Conservation (phyloP, 1,140 invertebrate genomes). For the Eurosta solidaginis region DNA sequence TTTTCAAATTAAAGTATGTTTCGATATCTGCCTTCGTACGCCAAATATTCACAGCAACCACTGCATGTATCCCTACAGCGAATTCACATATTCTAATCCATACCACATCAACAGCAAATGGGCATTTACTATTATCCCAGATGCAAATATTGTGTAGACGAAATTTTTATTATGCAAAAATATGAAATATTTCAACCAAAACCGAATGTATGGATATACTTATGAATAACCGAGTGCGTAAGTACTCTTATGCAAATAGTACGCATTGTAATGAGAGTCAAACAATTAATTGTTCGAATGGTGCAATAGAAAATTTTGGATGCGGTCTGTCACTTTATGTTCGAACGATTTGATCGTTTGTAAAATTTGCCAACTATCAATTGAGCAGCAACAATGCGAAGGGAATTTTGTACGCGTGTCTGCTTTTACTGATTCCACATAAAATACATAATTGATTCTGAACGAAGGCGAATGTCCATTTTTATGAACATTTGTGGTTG, state of each 20-base stretch:
- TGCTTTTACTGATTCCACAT: neutral
- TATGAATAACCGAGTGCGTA: neutral
- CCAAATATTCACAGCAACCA: neutral
- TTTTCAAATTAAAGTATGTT: no score
- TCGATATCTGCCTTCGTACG: no score
- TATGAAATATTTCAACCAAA: slow-evolving; percentile 3
- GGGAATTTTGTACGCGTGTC: slow-evolving; percentile 4
- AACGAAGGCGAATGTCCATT: neutral
- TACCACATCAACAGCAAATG: neutral
- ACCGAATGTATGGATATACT: neutral
- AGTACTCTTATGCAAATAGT: slow-evolving; percentile 2
- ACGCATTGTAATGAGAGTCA: neutral
- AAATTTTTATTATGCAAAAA: slow-evolving; percentile 28
- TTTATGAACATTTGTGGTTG: neutral
- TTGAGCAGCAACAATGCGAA: neutral
- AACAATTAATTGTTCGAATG: slow-evolving; percentile 4
- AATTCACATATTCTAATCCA: slow-evolving; percentile 18
- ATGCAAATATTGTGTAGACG: neutral
- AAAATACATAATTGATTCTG: neutral
- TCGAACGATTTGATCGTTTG: neutral
- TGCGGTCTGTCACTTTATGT: slow-evolving; percentile 2
- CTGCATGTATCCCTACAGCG: neutral
- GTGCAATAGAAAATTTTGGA: neutral
- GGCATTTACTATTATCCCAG: neutral
- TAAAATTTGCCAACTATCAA: slow-evolving; percentile 20